Percentiles rank a stretch among this genome's conserved stretches.
Conservation (phyloP, 2,797 vertebrate genomes). For the Philypnodon macrostomus region DNA sequence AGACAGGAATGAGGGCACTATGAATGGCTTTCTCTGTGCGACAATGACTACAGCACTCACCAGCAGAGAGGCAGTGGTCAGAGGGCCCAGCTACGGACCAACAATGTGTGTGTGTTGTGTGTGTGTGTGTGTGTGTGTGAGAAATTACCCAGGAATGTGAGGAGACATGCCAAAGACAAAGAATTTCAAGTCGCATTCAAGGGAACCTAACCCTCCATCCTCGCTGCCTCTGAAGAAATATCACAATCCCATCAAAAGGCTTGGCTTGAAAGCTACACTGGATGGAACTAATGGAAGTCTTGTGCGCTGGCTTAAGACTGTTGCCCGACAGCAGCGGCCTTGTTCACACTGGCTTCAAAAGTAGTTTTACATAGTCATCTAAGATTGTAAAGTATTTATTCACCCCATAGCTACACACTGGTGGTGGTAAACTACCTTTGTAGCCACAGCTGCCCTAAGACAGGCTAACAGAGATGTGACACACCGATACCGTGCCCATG, state of each 20-base stretch:
- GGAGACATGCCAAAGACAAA: conserved; percentile 74
- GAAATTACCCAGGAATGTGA: conserved; percentile 75
- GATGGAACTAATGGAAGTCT: conserved; percentile 68
- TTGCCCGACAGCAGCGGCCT: conserved; percentile 28
- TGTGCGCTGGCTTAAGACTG: conserved; percentile 63
- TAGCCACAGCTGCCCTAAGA: no score
- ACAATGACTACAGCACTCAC: conserved; percentile 68
- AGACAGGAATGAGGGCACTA: conserved; percentile 68
- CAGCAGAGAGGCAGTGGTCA: conserved; percentile 55
- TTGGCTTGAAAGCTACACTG: conserved; percentile 43
- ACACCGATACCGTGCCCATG: no score
- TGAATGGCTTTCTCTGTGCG: conserved; percentile 75
- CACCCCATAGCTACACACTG: no score
- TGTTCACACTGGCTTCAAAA: conserved; percentile 5
- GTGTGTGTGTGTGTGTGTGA: conserved; percentile 41
- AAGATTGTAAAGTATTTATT: no score
- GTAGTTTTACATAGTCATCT: no score
- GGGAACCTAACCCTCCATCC: conserved; percentile 58
- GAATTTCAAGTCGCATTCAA: conserved; percentile 65
- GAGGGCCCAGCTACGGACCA: conserved; percentile 54
- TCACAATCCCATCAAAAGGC: conserved; percentile 70
- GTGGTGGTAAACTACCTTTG: no score
- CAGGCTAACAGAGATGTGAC: no score
- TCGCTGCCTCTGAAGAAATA: conserved; percentile 55
- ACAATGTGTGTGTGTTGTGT: no score